phyloP scores from a whole-genome alignment of 2,888 invertebrate genomes.

The Spodoptera picta region DNA sequence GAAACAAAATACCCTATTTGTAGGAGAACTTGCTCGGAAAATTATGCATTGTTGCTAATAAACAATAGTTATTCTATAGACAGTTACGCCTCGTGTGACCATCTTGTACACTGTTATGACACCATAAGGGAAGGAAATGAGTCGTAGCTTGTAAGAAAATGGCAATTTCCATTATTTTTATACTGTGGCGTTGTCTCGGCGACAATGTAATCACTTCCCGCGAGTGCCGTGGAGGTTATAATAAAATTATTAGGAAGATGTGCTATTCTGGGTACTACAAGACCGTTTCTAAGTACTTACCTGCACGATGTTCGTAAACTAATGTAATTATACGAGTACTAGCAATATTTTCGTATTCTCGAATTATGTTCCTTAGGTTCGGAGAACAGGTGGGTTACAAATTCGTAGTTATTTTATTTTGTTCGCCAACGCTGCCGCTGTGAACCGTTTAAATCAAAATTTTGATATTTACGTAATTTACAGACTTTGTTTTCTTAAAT shows the following conservation, averaged over 20 bases:
- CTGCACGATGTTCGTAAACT: constrained; percentile 9
- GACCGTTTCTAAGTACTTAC: constrained; percentile 6
- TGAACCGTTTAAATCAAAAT: too few relatives aligned
- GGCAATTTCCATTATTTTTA: constrained; percentile 41
- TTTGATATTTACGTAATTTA: too few relatives aligned
- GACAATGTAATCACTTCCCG: constrained; percentile 46
- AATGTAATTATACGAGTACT: constrained; percentile 15
- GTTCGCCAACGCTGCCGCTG: too few relatives aligned
- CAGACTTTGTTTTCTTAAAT: too few relatives aligned
- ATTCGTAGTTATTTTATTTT: too few relatives aligned
- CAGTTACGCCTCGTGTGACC: not conserved
- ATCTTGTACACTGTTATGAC: constrained; percentile 7
- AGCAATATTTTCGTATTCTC: constrained; percentile 1
- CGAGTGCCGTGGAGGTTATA: constrained; percentile 41
- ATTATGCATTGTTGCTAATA: not conserved
- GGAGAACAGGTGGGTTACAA: too few relatives aligned
- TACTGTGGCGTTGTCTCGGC: constrained; percentile 20
- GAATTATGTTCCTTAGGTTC: not conserved
- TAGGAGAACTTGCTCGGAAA: not conserved
- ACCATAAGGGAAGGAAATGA: constrained; percentile 7
- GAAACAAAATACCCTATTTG: not conserved
- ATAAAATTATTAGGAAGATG: constrained; percentile 33
- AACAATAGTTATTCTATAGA: constrained; percentile 7
- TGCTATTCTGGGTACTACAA: constrained; percentile 16
- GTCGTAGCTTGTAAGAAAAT: constrained; percentile 17